Base-by-base conservation (phyloP, 2,113 vertebrate species). In the Peromyscus polionotus region DNA sequence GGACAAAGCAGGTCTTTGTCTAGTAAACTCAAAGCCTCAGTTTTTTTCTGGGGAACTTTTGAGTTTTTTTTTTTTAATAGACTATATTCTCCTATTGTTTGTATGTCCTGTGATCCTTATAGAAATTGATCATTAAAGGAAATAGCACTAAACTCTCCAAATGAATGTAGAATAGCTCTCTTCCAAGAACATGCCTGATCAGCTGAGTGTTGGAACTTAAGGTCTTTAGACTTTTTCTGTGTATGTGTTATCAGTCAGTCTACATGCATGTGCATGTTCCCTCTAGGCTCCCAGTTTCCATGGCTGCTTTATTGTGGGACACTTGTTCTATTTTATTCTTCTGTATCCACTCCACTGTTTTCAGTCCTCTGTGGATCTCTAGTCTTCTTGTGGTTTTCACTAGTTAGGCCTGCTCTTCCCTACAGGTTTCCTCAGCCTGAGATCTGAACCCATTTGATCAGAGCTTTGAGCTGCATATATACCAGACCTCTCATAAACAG, bases 231-330 rank as follows among this genome's bases (percentile, higher is more conserved):
- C 22, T 5, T 61, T 77, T 36, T 45, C 10, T 77, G 3, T 13
- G 6, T 54, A 0, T 54, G 16, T 9, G 22, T 54, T 12, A 33
- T 51, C 16, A 24, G 6, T 63, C 14, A n/a, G 0, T 7, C 3
- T 36, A 5, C n/a, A 8, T 42, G 12, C 45, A 28, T 65, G 9
- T 42, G 12, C 45, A 28, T 65, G 9, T 80, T 17, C 3, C 7
- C 9, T 9, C 17, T 3, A 92, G 11, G 24, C 20, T 45, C 6
- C 2, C 3, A 80, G 51, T 45, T 83, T 59, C 10, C 10, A 48
- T 79, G 3, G 3, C 10, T 26, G 19, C 36, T 85, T 94, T 10
- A 5, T 54, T 8, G 39, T 26, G 16, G 2, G 11, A 4, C 4
- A 26, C 31, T 31, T 39, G 26, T 26, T 87, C 17, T 72, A 20